phyloP scores from a whole-genome alignment of 1,140 invertebrate genomes.

The Eumeta japonica region DNA sequence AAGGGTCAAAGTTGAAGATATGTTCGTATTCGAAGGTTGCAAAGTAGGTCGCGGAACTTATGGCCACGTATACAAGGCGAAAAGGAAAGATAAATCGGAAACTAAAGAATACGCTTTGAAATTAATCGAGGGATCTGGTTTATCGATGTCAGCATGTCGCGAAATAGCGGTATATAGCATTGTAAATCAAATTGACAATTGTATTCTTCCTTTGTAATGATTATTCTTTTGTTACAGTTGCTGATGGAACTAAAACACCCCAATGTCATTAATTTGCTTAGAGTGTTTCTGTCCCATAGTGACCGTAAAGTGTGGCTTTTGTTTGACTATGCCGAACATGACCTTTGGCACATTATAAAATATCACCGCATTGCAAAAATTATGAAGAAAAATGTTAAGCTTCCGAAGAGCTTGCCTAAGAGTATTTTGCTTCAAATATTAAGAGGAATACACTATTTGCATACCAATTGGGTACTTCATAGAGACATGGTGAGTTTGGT shows the following conservation, averaged over 20 bases:
- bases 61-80: conserved; percentile 97
- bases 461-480: conserved; percentile 99
- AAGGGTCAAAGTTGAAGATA: conserved; percentile 95
- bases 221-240: conserved; percentile 60
- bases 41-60: conserved; percentile 99
- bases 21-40: conserved; percentile 98
- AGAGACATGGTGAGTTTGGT: conserved; percentile 87
- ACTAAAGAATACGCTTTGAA: conserved; percentile 95
- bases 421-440: conserved; percentile 97
- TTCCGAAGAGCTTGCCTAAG: conserved; percentile 97
- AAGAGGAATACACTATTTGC: conserved; percentile 98
- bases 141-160: conserved; percentile 99
- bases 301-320: conserved; percentile 97
- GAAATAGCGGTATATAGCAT: conserved; percentile 98
- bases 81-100: conserved; percentile 76
- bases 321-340: conserved; percentile 99
- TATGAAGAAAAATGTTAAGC: conserved; percentile 96
- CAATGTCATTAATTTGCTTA: conserved; percentile 96
- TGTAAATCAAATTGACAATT: too few relatives aligned
- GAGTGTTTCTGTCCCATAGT: conserved; percentile 95
- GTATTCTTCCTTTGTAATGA: too few relatives aligned
- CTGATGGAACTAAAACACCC: conserved; percentile 97
- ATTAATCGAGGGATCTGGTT: conserved; percentile 97
- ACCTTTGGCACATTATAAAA: conserved; percentile 99
- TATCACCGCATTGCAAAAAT: conserved; percentile 98